Evolutionary conservation across 2,888 invertebrate species (phyloP).

Genomic region (Machimus atricapillus): DNA sequence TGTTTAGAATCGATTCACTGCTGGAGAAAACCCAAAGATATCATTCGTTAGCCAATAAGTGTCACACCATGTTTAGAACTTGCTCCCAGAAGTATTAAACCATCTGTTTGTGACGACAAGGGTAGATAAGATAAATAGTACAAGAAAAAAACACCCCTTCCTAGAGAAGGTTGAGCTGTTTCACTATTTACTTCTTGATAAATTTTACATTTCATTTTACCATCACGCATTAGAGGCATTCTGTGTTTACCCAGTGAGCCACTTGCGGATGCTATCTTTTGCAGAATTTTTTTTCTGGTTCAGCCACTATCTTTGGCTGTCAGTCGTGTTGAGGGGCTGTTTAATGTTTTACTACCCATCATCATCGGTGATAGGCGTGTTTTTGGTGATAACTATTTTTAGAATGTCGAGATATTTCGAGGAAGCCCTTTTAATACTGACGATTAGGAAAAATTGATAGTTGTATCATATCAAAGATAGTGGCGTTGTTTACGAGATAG

Average conservation of each 20-base stretch:
- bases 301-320: neutral
- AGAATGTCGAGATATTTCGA: neutral
- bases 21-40: neutral
- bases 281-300: neutral
- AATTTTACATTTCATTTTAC: neutral
- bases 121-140: slow-evolving; percentile 9
- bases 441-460: neutral
- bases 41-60: neutral
- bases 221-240: neutral
- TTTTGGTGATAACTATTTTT: neutral
- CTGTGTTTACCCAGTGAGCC: neutral
- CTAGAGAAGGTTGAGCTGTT: neutral
- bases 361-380: neutral
- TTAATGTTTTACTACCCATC: neutral
- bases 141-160: neutral
- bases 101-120: neutral
- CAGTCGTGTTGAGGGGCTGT: neutral
- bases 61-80: neutral
- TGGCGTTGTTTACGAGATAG: neutral
- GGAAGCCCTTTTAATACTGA: neutral
- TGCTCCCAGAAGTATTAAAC: neutral
- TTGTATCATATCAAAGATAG: neutral
- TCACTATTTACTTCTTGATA: slow-evolving; percentile 18
- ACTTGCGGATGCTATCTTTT: neutral
- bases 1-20: neutral